These are phyloP conservation scores for Hippasteria phrygiana DNA, from an alignment of 53 echinoderm and acorn worm species.

Conservation along the genomic window DNA sequence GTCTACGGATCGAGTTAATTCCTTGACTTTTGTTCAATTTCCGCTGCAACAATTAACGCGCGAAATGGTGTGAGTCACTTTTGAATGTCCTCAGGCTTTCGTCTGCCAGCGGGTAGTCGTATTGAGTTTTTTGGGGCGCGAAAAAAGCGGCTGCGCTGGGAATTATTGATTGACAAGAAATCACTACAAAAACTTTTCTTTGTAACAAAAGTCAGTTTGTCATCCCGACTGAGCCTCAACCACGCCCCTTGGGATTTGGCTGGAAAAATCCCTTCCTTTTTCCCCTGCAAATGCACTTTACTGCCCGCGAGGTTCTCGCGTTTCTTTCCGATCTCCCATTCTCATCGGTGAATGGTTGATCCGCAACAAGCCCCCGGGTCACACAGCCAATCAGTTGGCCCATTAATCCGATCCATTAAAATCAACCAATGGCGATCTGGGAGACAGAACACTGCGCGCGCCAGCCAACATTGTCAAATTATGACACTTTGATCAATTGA, in stretches of 20 bases:
- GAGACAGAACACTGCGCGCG: conserved; percentile 2
- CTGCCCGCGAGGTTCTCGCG: conserved; percentile 42
- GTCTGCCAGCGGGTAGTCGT: conserved; percentile 9
- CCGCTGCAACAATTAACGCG: conserved; percentile 52
- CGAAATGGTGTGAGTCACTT: conserved; percentile 45
- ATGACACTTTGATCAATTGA: conserved; percentile 27
- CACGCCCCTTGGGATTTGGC: neutral
- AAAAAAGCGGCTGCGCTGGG: neutral
- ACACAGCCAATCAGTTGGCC: conserved; percentile 37
- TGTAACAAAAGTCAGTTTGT: conserved; percentile 52
- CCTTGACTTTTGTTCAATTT: conserved; percentile 48
- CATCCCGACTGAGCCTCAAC: neutral
- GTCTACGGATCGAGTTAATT: conserved; percentile 36
- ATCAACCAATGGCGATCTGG: conserved; percentile 28
- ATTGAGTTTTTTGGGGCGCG: conserved; percentile 29
- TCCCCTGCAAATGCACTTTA: conserved; percentile 7
- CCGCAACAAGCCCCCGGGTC: conserved; percentile 34
- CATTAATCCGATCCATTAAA: conserved; percentile 43
- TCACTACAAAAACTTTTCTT: conserved; percentile 34
- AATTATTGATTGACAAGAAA: conserved; percentile 57
- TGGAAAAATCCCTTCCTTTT: neutral
- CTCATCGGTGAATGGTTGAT: conserved; percentile 49
- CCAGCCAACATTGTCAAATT: conserved; percentile 15
- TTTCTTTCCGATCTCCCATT: conserved; percentile 2
- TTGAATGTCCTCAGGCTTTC: conserved; percentile 31